These are phyloP conservation scores for Mesaphorura yosii DNA, from an alignment of 1,140 invertebrate species.

Conservation along the genomic window DNA sequence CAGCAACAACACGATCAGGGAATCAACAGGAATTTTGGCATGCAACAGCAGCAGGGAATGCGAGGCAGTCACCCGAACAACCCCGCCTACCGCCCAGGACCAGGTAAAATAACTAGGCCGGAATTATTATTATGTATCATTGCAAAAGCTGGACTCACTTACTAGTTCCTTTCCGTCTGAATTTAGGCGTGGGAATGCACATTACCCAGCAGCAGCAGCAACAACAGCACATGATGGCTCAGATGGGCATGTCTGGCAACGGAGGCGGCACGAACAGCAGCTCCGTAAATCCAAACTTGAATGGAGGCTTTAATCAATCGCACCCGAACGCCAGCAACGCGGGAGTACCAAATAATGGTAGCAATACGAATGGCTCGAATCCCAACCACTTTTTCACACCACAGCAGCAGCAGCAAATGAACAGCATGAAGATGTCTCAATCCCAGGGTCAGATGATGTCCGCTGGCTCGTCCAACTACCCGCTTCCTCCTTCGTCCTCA, in stretches of 20 bases:
- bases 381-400: no score
- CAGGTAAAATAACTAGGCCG: background rate
- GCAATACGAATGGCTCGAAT: no score
- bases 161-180: background rate
- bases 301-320: no score
- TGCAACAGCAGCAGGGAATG: conserved; percentile 11
- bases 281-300: background rate
- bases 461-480: background rate
- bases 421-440: conserved; percentile 1
- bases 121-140: background rate
- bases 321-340: no score
- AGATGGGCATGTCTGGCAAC: conserved; percentile 14
- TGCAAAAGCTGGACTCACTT: background rate
- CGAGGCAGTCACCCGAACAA: no score
- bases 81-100: no score
- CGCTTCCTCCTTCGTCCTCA: no score
- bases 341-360: no score
- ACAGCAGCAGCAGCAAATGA: no score
- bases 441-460: background rate
- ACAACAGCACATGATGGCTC: conserved; percentile 32
- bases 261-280: conserved; percentile 13
- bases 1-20: no score
- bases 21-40: no score
- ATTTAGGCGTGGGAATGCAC: background rate
- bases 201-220: conserved; percentile 12